These are phyloP conservation scores for Onychomys torridus DNA, from an alignment of 2,797 vertebrate species.

Conservation along the genomic window DNA sequence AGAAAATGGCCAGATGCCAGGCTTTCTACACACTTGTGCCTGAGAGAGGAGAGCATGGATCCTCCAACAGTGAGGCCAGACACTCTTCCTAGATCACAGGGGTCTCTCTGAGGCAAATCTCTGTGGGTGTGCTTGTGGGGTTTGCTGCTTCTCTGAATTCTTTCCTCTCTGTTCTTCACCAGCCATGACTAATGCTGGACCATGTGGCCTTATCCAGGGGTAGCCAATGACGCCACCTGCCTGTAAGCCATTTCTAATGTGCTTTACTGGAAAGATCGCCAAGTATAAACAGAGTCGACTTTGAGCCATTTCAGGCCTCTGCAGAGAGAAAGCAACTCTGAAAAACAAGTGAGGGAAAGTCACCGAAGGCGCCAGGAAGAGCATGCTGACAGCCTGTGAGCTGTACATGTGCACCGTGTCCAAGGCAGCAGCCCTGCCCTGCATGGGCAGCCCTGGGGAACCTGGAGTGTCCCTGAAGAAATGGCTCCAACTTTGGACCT, in stretches of 20 bases:
- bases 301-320: constrained; percentile 44
- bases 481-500: neutral
- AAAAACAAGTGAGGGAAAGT: constrained; percentile 51
- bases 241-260: constrained; percentile 49
- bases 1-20: neutral
- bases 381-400: neutral
- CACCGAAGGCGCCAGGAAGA: constrained; percentile 20
- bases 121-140: neutral
- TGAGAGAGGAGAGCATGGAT: neutral
- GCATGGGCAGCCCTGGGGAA: neutral
- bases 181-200: neutral
- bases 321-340: neutral
- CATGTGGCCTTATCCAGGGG: neutral
- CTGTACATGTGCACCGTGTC: fast-evolving
- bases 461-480: neutral
- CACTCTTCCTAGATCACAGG: neutral
- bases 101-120: neutral
- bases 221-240: neutral
- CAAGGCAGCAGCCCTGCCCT: neutral
- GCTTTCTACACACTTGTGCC: neutral
- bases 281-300: constrained; percentile 66
- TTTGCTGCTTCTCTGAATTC: neutral
- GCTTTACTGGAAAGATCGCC: constrained; percentile 25
- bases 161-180: neutral
- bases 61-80: neutral